Evolutionary conservation across 2,888 invertebrate genomes (phyloP).

Genomic region (Drosophila kokeensis): DNA sequence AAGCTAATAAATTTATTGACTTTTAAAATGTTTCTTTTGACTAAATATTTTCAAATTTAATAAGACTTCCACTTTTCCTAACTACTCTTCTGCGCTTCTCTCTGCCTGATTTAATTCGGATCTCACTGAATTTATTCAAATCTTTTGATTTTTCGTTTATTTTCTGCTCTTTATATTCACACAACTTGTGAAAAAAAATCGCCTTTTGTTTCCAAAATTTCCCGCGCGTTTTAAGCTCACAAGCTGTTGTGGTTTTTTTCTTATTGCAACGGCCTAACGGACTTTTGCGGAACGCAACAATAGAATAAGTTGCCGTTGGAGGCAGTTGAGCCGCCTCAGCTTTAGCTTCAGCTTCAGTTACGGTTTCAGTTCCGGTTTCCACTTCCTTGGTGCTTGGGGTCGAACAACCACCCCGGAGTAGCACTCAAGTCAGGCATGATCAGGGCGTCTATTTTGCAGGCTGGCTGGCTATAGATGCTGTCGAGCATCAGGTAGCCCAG

Average conservation of each 20-base stretch:
- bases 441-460: slow-evolving; percentile 42
- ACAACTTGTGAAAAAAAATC: not conserved
- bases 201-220: slow-evolving; percentile 31
- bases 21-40: not conserved
- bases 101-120: not conserved
- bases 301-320: slow-evolving; percentile 27
- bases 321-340: not conserved
- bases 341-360: slow-evolving; percentile 3
- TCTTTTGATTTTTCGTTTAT: not conserved
- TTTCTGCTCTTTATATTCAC: not conserved
- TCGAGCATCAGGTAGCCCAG: slow-evolving; percentile 32
- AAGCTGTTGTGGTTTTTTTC: slow-evolving; percentile 17
- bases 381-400: slow-evolving; percentile 60
- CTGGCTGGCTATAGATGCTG: slow-evolving; percentile 10
- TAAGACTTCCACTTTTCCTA: not conserved
- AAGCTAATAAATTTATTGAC: no score
- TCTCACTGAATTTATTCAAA: not conserved
- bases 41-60: not conserved
- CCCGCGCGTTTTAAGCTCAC: slow-evolving; percentile 41
- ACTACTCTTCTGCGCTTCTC: no score
- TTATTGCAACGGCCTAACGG: slow-evolving; percentile 52
- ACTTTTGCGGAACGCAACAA: slow-evolving; percentile 43
- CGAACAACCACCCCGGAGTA: slow-evolving; percentile 39
- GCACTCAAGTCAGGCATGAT: not conserved
- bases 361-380: slow-evolving; percentile 55